These are phyloP conservation scores for Pseudopipra pipra DNA, from an alignment of 2,113 vertebrate genomes.

Conservation along the genomic window DNA sequence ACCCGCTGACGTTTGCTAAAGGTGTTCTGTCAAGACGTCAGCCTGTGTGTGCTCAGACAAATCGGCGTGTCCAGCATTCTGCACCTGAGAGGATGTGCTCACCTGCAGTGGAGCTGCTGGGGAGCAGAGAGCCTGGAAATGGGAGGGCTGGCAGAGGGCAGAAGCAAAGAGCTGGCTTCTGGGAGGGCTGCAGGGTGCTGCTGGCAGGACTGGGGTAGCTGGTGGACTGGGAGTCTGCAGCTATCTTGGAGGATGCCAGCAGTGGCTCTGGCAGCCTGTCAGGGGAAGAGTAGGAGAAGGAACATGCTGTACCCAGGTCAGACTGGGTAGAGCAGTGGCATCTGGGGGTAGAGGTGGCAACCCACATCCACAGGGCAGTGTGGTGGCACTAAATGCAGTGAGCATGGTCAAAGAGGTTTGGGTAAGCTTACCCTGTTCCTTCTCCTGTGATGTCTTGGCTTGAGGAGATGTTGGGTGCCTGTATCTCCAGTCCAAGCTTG, in stretches of 20 bases:
- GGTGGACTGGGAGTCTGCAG: neutral
- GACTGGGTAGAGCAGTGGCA: neutral
- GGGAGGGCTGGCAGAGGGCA: neutral
- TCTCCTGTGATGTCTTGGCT: neutral
- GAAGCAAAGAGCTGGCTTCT: neutral
- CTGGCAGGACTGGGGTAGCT: neutral
- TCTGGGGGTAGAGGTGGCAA: neutral
- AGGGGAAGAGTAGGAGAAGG: neutral
- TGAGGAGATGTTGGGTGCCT: neutral
- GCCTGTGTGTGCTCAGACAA: neutral
- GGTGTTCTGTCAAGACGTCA: neutral
- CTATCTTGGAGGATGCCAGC: neutral
- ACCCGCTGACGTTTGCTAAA: neutral
- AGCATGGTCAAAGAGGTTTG: neutral
- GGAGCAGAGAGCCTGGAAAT: neutral
- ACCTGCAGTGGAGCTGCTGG: neutral
- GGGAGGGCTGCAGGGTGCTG: accelerated
- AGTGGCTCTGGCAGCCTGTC: neutral
- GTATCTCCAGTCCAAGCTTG: neutral
- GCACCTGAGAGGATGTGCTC: neutral
- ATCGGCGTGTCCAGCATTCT: neutral
- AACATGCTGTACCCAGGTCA: neutral
- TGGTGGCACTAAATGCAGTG: neutral
- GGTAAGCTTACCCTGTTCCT: neutral
- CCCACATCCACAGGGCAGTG: neutral